A percentile compares a stretch with the other conserved stretches of the same genome.
Conservation (phyloP, 2,113 vertebrate genomes). For the Gyps fulvus region DNA sequence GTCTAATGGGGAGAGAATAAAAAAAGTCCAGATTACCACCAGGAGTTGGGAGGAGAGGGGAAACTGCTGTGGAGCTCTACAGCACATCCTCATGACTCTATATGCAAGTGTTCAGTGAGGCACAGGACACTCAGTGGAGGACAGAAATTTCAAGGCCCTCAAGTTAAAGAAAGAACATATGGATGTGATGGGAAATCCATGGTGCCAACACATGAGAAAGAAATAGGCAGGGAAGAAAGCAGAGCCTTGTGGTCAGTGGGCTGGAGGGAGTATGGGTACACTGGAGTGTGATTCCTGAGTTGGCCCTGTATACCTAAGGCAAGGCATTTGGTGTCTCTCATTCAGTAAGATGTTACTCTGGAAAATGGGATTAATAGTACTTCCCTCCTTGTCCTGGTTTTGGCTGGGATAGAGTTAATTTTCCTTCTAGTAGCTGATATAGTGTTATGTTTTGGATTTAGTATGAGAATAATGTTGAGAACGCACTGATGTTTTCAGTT, state of each 20-base stretch:
- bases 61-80: neutral
- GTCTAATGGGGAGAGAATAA: neutral
- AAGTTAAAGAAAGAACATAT: neutral
- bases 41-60: neutral
- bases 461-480: too few relatives aligned
- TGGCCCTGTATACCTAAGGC: neutral
- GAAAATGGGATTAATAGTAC: neutral
- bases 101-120: neutral
- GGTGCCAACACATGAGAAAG: neutral
- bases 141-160: neutral
- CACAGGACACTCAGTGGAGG: neutral
- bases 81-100: neutral
- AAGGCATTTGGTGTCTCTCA: neutral
- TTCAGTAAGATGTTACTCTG: neutral
- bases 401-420: too few relatives aligned
- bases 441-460: too few relatives aligned
- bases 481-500: too few relatives aligned
- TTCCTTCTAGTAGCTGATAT: too few relatives aligned
- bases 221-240: neutral
- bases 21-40: neutral
- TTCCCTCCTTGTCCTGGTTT: neutral
- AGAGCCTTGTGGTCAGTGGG: neutral
- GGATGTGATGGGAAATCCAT: neutral
- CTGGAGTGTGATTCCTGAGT: neutral
- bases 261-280: neutral